Evolutionary conservation across 2,888 invertebrate genomes (phyloP).

Genomic region (Priocnemis perturbator): DNA sequence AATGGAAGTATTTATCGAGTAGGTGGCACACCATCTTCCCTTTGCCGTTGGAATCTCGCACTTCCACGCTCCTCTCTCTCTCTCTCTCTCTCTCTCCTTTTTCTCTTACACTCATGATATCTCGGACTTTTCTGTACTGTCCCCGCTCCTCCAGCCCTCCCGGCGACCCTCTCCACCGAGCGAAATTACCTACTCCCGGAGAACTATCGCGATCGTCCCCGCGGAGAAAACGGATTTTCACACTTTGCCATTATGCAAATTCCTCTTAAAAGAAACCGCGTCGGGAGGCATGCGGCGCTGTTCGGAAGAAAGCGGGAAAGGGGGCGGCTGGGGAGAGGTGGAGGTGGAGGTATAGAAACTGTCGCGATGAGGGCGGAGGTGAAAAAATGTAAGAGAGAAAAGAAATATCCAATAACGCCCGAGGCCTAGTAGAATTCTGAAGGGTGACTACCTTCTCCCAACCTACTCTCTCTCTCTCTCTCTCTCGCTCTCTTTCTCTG

Average conservation of each 20-base stretch:
- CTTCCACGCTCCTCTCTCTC: too few species aligned
- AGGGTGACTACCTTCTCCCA: constrained; percentile 20
- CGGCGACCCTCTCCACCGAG: constrained; percentile 21
- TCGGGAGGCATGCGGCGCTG: constrained; percentile 25
- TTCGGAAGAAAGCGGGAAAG: constrained; percentile 25
- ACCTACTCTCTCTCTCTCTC: background rate
- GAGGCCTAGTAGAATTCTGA: constrained; percentile 49
- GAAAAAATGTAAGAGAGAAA: constrained; percentile 43
- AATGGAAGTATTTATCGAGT: constrained; percentile 47
- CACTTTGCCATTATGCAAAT: constrained; percentile 69
- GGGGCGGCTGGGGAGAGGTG: constrained; percentile 11
- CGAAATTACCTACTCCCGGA: constrained; percentile 53
- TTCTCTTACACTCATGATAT: constrained; percentile 13
- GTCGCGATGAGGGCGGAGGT: background rate
- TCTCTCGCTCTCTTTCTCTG: background rate
- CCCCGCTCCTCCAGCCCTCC: constrained; percentile 16
- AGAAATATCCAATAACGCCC: constrained; percentile 65
- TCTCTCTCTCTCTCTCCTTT: too few species aligned
- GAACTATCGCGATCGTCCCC: constrained; percentile 56
- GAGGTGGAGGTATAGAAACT: constrained; percentile 23
- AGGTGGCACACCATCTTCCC: too few species aligned
- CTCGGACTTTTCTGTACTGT: constrained; percentile 9
- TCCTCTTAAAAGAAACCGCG: constrained; percentile 62
- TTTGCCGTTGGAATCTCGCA: too few species aligned
- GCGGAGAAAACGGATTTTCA: constrained; percentile 63